Conservation (phyloP, 92 coral and sea anemone genomes). For the Blastomussa wellsi region DNA sequence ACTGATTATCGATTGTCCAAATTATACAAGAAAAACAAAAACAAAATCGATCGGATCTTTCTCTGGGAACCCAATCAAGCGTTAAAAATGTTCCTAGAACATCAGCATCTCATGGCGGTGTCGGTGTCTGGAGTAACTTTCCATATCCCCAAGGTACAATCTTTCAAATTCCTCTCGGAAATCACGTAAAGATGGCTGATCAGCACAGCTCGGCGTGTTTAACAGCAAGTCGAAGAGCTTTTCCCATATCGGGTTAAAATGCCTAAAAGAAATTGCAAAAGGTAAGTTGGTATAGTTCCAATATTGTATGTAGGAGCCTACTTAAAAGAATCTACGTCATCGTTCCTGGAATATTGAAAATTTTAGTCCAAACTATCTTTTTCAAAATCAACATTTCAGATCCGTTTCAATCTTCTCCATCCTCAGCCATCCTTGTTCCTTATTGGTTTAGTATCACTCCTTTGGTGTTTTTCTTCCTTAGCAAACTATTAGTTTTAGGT, state of each 20-base stretch:
- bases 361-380: too few species aligned
- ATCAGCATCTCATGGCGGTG: slow-evolving; percentile 56
- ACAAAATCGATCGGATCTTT: neutral
- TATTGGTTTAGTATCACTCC: too few species aligned
- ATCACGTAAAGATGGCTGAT: slow-evolving; percentile 73
- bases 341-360: too few species aligned
- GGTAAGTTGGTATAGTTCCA: too few species aligned
- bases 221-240: slow-evolving; percentile 77
- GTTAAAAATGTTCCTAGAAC: slow-evolving; percentile 15
- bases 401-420: too few species aligned
- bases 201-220: slow-evolving; percentile 64
- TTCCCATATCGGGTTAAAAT: slow-evolving; percentile 75
- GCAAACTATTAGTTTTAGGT: too few species aligned
- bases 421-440: too few species aligned
- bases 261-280: slow-evolving; percentile 42
- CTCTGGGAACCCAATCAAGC: neutral
- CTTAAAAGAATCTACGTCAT: too few species aligned
- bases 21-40: neutral
- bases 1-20: neutral
- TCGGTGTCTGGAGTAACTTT: slow-evolving; percentile 21
- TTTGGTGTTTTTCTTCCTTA: too few species aligned
- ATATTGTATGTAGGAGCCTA: too few species aligned
- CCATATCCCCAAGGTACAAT: slow-evolving; percentile 18
- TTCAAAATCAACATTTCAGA: too few species aligned
- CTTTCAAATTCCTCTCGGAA: slow-evolving; percentile 70